Evolutionary conservation across 1,140 invertebrate genomes (phyloP).

Genomic region (Drosophila pallidifrons): DNA sequence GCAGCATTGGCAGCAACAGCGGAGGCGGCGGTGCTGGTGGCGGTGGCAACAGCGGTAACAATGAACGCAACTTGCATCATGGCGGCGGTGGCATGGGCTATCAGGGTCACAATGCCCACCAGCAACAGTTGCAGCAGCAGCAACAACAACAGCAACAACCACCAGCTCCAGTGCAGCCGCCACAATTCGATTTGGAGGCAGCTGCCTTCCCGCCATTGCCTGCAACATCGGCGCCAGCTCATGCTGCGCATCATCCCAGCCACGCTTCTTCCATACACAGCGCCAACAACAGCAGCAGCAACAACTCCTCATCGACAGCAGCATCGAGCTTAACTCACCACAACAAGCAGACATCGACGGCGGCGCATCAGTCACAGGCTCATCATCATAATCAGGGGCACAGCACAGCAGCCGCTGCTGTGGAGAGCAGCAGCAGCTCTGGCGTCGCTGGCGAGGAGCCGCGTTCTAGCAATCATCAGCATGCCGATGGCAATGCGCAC

Average conservation of each 20-base stretch:
- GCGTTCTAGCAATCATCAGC: conserved; percentile 60
- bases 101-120: conserved; percentile 65
- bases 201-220: conserved; percentile 93
- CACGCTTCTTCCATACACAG: conserved; percentile 62
- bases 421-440: conserved; percentile 27
- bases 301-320: conserved; percentile 21
- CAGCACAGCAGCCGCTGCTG: conserved; percentile 31
- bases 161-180: conserved; percentile 74
- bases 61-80: conserved; percentile 62
- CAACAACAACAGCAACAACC: conserved; percentile 76
- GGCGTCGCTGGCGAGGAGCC: conserved; percentile 34
- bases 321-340: conserved; percentile 17
- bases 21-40: conserved; percentile 21
- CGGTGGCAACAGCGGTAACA: conserved; percentile 41
- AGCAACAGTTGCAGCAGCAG: conserved; percentile 70
- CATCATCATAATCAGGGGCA: conserved; percentile 46
- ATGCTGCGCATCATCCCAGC: conserved; percentile 55
- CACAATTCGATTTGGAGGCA: conserved; percentile 92
- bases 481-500: conserved; percentile 59
- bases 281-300: conserved; percentile 7
- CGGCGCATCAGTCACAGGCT: conserved; percentile 32
- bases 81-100: conserved; percentile 57
- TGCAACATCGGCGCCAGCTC: conserved; percentile 61
- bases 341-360: conserved; percentile 15
- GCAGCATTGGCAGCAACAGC: conserved; percentile 50